These are phyloP conservation scores for Drosophila parthenogenetica DNA, from an alignment of 2,888 invertebrate species.

Conservation along the genomic window DNA sequence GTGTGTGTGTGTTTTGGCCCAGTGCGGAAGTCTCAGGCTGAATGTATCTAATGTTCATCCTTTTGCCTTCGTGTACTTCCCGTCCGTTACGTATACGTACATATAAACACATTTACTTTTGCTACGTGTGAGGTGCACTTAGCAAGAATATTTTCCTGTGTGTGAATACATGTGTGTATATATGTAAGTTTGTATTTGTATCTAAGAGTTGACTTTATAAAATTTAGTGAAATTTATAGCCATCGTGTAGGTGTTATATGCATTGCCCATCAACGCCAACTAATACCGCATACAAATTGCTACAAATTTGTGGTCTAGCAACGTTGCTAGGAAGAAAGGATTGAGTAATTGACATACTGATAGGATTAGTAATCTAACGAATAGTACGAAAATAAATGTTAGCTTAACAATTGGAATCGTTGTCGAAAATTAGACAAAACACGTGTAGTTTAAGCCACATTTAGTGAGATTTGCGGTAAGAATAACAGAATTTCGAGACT, in stretches of 20 bases:
- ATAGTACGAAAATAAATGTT: constrained; percentile 22
- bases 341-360: constrained; percentile 56
- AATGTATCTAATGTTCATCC: constrained; percentile 78
- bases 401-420: constrained; percentile 34
- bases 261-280: constrained; percentile 64
- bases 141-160: constrained; percentile 39
- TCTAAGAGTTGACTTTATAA: constrained; percentile 75
- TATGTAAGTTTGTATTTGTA: constrained; percentile 24
- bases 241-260: constrained; percentile 67
- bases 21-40: constrained; percentile 71
- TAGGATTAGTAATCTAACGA: constrained; percentile 36
- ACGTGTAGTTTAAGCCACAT: constrained; percentile 22
- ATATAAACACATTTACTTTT: constrained; percentile 70
- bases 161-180: neutral
- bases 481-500: neutral
- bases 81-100: constrained; percentile 54
- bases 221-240: constrained; percentile 75
- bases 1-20: constrained; percentile 36
- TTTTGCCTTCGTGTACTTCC: constrained; percentile 68
- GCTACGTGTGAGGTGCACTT: constrained; percentile 76
- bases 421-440: constrained; percentile 23
- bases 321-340: constrained; percentile 21
- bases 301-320: constrained; percentile 64
- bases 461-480: constrained; percentile 21
- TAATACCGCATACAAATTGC: constrained; percentile 76